Percentiles rank a stretch among this genome's conserved stretches.
Conservation (phyloP, 2,888 invertebrate species). For the Augiades crinisus region DNA sequence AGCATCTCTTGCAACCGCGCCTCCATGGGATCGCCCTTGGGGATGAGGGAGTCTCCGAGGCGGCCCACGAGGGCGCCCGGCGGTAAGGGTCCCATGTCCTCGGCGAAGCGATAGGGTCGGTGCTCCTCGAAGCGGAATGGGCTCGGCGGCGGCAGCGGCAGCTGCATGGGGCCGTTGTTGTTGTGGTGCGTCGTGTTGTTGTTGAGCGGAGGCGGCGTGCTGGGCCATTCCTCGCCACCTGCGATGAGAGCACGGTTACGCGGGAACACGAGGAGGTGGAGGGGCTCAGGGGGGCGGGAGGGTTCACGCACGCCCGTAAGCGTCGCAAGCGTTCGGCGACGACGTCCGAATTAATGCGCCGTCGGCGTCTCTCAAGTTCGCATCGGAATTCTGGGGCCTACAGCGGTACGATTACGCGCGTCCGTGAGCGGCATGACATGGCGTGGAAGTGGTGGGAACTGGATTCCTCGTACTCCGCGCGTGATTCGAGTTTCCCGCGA, state of each 20-base stretch:
- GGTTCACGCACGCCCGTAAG: constrained; percentile 57
- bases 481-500: constrained; percentile 16
- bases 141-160: constrained; percentile 76
- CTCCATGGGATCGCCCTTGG: constrained; percentile 96
- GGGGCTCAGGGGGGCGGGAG: constrained; percentile 59
- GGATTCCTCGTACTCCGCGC: constrained; percentile 65
- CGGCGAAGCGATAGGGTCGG: constrained; percentile 91
- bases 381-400: constrained; percentile 51
- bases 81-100: constrained; percentile 87
- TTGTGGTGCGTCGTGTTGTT: constrained; percentile 80
- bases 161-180: constrained; percentile 74
- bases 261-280: constrained; percentile 90
- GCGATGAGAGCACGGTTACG: constrained; percentile 75
- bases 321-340: constrained; percentile 42
- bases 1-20: constrained; percentile 96
- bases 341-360: constrained; percentile 52
- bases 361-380: constrained; percentile 56
- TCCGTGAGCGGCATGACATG: constrained; percentile 58
- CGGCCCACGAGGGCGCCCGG: constrained; percentile 92
- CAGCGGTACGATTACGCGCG: constrained; percentile 61
- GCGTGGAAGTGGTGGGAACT: constrained; percentile 55
- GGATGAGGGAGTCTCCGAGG: constrained; percentile 94
- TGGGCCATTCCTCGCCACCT: constrained; percentile 78
- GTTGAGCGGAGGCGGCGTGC: constrained; percentile 76
- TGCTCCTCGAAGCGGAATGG: constrained; percentile 93